Percentiles rank a stretch among this genome's conserved stretches.
Conservation (phyloP, 2,888 invertebrate genomes). For the Drosophila hamatofila region DNA sequence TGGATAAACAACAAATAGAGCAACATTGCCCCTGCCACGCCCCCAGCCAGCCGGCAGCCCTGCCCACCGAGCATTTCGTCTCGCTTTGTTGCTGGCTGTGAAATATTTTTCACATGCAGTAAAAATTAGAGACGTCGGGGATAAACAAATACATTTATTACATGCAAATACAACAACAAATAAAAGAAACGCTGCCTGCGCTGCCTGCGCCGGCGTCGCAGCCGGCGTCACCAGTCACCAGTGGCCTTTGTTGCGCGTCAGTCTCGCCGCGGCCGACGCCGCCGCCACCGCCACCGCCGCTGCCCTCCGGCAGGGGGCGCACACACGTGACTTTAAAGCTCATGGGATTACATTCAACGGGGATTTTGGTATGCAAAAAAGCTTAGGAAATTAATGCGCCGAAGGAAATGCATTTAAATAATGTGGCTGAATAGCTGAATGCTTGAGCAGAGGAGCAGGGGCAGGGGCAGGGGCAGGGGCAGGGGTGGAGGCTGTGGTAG, state of each 20-base stretch:
- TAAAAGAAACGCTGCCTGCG: conserved; percentile 13
- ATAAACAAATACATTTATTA: conserved; percentile 80
- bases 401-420: conserved; percentile 82
- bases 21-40: conserved; percentile 10
- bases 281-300: conserved; percentile 1
- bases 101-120: conserved; percentile 70
- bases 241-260: conserved; percentile 63
- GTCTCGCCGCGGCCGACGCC: conserved; percentile 35
- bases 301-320: conserved; percentile 24
- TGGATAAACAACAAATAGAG: conserved; percentile 59
- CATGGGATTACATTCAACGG: conserved; percentile 77
- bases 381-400: conserved; percentile 84
- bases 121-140: conserved; percentile 73
- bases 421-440: conserved; percentile 61
- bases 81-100: conserved; percentile 37
- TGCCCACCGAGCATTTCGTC: conserved; percentile 11
- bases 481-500: no score
- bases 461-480: background rate
- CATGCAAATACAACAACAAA: conserved; percentile 74
- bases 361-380: conserved; percentile 80
- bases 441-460: conserved; percentile 13
- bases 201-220: conserved; percentile 12
- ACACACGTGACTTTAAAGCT: conserved; percentile 82
- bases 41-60: background rate
- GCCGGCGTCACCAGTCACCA: conserved; percentile 27